Evolutionary conservation across 2,797 vertebrate genomes (phyloP).

Genomic region (Buceros bicornis): DNA sequence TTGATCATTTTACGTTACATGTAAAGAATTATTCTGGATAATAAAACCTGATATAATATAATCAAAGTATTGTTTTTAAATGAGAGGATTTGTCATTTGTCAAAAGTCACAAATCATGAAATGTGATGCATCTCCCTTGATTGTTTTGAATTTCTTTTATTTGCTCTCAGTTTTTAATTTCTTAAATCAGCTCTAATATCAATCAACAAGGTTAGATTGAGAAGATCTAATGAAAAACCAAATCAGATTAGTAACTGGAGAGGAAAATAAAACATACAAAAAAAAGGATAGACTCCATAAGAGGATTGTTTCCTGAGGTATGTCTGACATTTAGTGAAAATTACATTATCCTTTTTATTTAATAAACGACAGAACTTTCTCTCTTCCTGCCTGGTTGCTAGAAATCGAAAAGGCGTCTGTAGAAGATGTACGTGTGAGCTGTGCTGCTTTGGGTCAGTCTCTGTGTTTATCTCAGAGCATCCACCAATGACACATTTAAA

Average conservation of each 20-base stretch:
- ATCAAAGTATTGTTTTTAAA: neutral
- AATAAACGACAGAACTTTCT: neutral
- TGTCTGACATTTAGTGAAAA: conserved; percentile 40
- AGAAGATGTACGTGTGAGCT: neutral
- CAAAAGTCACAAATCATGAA: neutral
- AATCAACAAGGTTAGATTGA: neutral
- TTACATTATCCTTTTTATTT: conserved; percentile 30
- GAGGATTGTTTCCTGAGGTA: neutral
- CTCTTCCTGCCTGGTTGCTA: neutral
- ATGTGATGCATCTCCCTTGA: neutral
- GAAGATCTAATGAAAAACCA: neutral
- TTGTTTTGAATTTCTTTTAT: neutral
- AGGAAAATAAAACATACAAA: neutral
- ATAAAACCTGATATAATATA: neutral
- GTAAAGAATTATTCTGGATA: neutral
- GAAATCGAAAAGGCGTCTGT: neutral
- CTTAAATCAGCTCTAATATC: neutral
- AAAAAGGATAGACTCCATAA: neutral
- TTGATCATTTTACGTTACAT: neutral
- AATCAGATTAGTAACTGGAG: neutral
- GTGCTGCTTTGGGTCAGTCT: neutral
- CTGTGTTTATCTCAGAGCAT: neutral
- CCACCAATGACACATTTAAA: neutral
- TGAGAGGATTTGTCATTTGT: neutral
- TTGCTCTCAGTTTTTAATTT: neutral